Evolutionary conservation across 2,888 invertebrate species (phyloP), one percentile per base, ranked within the genome.

Genomic region (Dolomedes plantarius): DNA sequence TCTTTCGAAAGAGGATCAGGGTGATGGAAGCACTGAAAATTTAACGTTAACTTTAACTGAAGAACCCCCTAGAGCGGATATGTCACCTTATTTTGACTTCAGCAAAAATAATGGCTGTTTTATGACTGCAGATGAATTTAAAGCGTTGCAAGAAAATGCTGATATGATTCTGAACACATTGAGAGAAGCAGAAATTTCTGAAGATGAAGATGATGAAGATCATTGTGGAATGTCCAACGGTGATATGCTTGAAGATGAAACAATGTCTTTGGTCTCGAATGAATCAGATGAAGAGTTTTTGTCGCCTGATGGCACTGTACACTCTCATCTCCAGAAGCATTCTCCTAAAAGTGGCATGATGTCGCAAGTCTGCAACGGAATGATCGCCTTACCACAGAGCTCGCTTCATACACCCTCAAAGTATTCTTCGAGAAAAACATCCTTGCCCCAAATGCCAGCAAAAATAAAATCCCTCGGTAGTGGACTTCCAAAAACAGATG

Each of bases 231-330:
- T 78, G 19, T 71, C 78, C 6, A 69, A 77, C 23, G 92, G 92
- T 46, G 93, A 93, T 80, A 91, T 91, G 83, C 90, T 92, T 77
- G 94, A 94, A 88, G 93, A 93, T 89, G 94, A 94, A 90, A 94
- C 94, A 0, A 90, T 95, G 88, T 95, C 95, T 90, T 91, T 94
- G 56, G 94, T 95, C 0, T 94, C 95, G 75, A 94, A 94, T 89
- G 95, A 95, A 86, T 95, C 95, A 77, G 94, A 95, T 89, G 94
- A 94, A 29, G 94, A 95, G 6, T 74, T 41, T 36, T 76, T 68
- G 13, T 82, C 81, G 11, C 78, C 85, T 16, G 83, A 77, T 23
- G 46, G 27, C 23, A 69, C 41, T 23, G 16, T 56, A 0, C 19
- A 74, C 13, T 16, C 28, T n/a, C 62, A 64, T 46, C n/a, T 39